A percentile compares a stretch with the other conserved stretches of the same genome.
These are phyloP conservation scores for Megatriorchis doriae DNA, from an alignment of 2,113 vertebrate species.

Conservation along the genomic window DNA sequence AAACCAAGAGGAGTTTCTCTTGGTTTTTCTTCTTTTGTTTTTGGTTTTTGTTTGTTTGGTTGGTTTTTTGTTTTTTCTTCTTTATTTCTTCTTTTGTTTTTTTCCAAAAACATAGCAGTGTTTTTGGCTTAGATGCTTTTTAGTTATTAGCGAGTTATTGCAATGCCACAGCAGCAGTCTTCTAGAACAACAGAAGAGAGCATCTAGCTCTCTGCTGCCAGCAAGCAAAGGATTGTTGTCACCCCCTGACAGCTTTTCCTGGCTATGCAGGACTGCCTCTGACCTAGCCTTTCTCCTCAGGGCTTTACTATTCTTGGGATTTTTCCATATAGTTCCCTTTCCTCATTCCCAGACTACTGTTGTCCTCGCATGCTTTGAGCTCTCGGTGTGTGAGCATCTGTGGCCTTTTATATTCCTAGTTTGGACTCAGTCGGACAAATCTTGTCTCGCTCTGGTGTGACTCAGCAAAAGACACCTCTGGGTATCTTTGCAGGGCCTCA, in stretches of 20 bases:
- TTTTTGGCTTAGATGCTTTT: not conserved
- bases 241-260: conserved; percentile 31
- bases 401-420: not conserved
- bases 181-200: not conserved
- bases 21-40: too few relatives aligned
- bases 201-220: not conserved
- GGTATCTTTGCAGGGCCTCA: not conserved
- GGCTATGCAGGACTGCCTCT: not conserved
- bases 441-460: not conserved
- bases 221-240: conserved; percentile 1
- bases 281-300: conserved; percentile 3
- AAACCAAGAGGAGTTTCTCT: not conserved
- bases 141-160: not conserved
- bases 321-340: conserved; percentile 39
- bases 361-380: not conserved
- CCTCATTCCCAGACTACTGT: conserved; percentile 39
- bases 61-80: too few relatives aligned
- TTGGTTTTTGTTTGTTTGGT: too few relatives aligned
- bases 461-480: not conserved
- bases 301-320: conserved; percentile 44
- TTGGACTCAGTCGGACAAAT: not conserved
- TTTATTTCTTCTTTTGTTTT: too few relatives aligned
- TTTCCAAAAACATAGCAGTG: not conserved
- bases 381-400: not conserved
- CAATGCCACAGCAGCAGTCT: not conserved